Conservation (phyloP, 2,888 invertebrate genomes). For the Notodonta dromedarius region DNA sequence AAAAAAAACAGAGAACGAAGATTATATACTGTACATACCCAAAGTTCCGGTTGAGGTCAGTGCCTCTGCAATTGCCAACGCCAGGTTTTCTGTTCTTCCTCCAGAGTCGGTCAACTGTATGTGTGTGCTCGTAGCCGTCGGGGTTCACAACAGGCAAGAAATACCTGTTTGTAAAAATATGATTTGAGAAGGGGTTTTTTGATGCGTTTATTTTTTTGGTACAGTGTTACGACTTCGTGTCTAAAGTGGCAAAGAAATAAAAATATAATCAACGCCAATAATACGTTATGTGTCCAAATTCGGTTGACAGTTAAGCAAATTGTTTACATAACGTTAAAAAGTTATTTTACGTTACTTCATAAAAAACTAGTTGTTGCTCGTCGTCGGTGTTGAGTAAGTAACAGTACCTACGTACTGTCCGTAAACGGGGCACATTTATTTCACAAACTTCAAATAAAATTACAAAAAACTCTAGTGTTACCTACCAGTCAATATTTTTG, state of each 20-base stretch:
- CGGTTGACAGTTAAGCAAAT: neutral
- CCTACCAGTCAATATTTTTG: constrained; percentile 75
- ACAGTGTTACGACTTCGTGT: neutral
- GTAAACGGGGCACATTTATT: neutral
- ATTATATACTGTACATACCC: constrained; percentile 77
- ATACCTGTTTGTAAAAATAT: constrained; percentile 73
- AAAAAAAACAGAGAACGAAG: too few species aligned
- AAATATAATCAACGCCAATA: neutral
- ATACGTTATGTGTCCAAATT: neutral
- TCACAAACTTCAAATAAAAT: neutral
- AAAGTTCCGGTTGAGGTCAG: constrained; percentile 94
- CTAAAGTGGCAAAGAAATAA: neutral
- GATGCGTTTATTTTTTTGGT: too few species aligned
- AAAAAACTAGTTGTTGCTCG: neutral
- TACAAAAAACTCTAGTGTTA: neutral
- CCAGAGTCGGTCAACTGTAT: constrained; percentile 92
- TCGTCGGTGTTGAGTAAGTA: neutral
- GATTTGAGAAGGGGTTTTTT: too few species aligned
- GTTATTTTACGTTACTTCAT: neutral
- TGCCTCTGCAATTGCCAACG: constrained; percentile 86
- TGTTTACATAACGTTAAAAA: constrained; percentile 1
- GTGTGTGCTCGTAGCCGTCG: constrained; percentile 95
- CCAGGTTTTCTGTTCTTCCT: constrained; percentile 89
- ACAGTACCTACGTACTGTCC: neutral
- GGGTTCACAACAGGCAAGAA: constrained; percentile 91